Evolutionary conservation across 2,797 vertebrate genomes (phyloP), one percentile per base, ranked within the genome.

Genomic region (Uromys caudimaculatus): DNA sequence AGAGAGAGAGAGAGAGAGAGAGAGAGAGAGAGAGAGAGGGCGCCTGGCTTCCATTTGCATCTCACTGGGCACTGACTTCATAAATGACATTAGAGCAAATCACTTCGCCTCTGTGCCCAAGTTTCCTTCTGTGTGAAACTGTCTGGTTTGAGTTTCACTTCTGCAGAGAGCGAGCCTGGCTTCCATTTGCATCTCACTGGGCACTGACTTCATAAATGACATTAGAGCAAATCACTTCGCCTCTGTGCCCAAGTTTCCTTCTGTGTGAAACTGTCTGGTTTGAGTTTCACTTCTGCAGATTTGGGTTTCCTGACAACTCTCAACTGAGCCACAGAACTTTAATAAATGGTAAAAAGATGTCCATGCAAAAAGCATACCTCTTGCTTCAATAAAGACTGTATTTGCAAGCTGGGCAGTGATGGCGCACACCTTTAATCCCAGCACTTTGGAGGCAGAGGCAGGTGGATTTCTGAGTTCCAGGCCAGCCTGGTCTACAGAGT

Each of bases 41-140:
- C 5, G 50, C 5, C 50, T 5, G 52, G 41, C 7, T 79, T 93
- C 41, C 87, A 73, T 7, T 83, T 88, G 82, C 58, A 35, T 44
- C 73, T 82, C 85, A 52, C 56, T 86, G 23, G 50, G 17, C 47
- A 69, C 13, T 73, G 47, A 93, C 56, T 32, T 54, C 62, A 91
- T 6, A 91, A 76, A 85, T 41, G 35, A 88, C 17, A 16, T 64
- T 38, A 9, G 52, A 27, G 29, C 35, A 92, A 93, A 44, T 23
- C 76, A 67, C 58, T 92, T 64, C 56, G 67, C 5, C 14, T 78
- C 87, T 56, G 24, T 21, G 50, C n/a, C 35, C 35, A 67, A 79
- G 77, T 76, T 52, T 89, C 75, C 85, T 77, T 91, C 69, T 91
- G 52, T 69, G 50, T 69, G 79, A 97, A 73, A 81, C 27, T 58